A percentile compares a stretch with the other conserved stretches of the same genome.
phyloP scores from a whole-genome alignment of 1,140 invertebrate species.

The Oreohelix idahoensis region DNA sequence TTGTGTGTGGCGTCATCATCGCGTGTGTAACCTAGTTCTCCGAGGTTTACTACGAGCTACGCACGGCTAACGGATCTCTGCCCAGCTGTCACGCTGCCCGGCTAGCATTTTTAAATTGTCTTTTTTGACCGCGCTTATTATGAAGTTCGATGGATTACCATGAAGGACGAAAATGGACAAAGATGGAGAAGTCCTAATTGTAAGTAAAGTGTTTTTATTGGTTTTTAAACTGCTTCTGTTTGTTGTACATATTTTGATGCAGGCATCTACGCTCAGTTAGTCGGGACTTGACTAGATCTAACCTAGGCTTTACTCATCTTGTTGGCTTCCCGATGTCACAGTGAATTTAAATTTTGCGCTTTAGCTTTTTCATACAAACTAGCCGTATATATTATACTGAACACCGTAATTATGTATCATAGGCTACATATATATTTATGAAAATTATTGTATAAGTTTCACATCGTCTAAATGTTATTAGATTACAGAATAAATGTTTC shows the following conservation, averaged over 20 bases:
- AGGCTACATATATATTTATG: too few species aligned
- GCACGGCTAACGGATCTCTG: slow-evolving; percentile 5
- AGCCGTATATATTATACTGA: too few species aligned
- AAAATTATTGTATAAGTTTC: too few species aligned
- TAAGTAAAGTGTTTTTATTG: neutral
- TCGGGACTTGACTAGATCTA: neutral
- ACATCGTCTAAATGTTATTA: too few species aligned
- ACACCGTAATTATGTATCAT: too few species aligned
- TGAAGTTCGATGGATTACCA: slow-evolving; percentile 36
- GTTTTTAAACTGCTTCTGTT: neutral
- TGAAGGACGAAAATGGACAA: slow-evolving; percentile 32
- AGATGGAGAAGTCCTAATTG: slow-evolving; percentile 17
- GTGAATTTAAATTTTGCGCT: slow-evolving; percentile 7
- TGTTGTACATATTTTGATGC: neutral
- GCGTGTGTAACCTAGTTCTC: slow-evolving; percentile 32
- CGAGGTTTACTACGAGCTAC: neutral
- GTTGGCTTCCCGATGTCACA: neutral
- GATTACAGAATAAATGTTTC: too few species aligned
- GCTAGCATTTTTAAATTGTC: neutral
- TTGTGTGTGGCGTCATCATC: slow-evolving; percentile 2
- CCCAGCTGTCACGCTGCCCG: slow-evolving; percentile 15
- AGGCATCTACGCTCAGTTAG: neutral
- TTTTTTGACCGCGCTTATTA: slow-evolving; percentile 37
- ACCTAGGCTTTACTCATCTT: neutral
- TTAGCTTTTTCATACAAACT: too few species aligned